Conservation (phyloP, 2,113 vertebrate genomes). For the Sorex fumeus region DNA sequence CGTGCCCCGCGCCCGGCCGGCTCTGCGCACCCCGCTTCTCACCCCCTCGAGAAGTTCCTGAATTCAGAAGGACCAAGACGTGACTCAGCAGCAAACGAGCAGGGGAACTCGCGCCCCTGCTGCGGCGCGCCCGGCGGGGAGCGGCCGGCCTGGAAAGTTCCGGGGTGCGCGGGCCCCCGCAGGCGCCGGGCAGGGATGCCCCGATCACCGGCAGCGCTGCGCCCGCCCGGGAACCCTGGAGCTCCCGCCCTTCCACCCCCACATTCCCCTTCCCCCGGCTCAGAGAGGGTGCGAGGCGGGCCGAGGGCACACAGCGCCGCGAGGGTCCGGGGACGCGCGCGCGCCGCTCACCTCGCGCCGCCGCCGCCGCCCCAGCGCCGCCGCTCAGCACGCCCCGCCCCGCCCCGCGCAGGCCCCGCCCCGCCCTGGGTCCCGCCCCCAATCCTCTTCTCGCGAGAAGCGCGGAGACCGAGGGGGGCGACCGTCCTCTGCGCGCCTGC, state of each 20-base stretch:
- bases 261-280: too few relatives aligned
- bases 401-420: background rate
- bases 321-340: too few relatives aligned
- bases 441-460: constrained; percentile 77
- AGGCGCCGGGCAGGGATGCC: background rate
- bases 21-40: too few relatives aligned
- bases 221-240: background rate
- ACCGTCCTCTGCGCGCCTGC: constrained; percentile 34
- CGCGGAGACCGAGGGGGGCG: background rate
- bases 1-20: too few relatives aligned
- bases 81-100: too few relatives aligned
- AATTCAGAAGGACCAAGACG: too few relatives aligned
- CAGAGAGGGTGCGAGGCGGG: background rate
- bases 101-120: too few relatives aligned
- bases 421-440: constrained; percentile 44
- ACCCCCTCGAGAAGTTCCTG: too few relatives aligned
- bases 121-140: too few relatives aligned
- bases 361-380: background rate
- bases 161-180: background rate
- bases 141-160: too few relatives aligned
- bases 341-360: background rate
- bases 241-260: background rate
- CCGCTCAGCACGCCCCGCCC: background rate
- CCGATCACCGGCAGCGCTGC: background rate
- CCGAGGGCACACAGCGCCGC: too few relatives aligned